phyloP scores from a whole-genome alignment of 30 jellyfish, hydroid and myxozoan genomes.

The Catostylus mosaicus region DNA sequence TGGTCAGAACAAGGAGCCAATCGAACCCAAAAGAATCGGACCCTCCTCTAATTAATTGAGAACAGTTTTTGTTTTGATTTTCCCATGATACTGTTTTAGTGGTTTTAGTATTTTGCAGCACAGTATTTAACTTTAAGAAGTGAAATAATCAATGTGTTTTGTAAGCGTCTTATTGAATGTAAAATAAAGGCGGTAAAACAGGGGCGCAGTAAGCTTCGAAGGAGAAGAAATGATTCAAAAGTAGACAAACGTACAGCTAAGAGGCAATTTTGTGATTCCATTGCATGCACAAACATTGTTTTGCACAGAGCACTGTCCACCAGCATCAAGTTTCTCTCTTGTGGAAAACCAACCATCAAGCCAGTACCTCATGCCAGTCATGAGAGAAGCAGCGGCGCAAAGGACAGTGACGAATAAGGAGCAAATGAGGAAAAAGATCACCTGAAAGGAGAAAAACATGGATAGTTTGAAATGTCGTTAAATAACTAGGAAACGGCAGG shows the following conservation, averaged over 20 bases:
- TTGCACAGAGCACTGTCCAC: conserved; percentile 49
- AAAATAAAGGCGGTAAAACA: too few species aligned
- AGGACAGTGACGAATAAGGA: conserved; percentile 71
- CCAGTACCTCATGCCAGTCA: conserved; percentile 84
- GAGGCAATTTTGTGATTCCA: conserved; percentile 60
- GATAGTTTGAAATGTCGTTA: background rate
- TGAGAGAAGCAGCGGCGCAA: conserved; percentile 71
- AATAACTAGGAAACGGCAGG: background rate
- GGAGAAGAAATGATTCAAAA: too few species aligned
- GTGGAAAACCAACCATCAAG: conserved; percentile 79
- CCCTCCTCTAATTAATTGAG: too few species aligned
- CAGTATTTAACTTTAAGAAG: too few species aligned
- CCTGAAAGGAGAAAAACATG: conserved; percentile 17
- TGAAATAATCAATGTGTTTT: too few species aligned
- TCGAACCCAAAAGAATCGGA: too few species aligned
- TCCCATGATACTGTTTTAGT: too few species aligned
- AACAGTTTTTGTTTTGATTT: too few species aligned
- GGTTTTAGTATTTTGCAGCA: too few species aligned
- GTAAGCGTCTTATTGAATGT: too few species aligned
- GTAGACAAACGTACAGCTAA: conserved; percentile 27
- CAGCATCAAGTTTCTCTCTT: conserved; percentile 47
- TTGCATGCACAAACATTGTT: conserved; percentile 60
- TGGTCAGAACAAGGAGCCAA: too few species aligned
- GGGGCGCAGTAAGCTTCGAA: too few species aligned
- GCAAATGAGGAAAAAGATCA: conserved; percentile 58